These are phyloP conservation scores for Batillaria attramentaria DNA, from an alignment of 1,140 invertebrate species.

Conservation along the genomic window DNA sequence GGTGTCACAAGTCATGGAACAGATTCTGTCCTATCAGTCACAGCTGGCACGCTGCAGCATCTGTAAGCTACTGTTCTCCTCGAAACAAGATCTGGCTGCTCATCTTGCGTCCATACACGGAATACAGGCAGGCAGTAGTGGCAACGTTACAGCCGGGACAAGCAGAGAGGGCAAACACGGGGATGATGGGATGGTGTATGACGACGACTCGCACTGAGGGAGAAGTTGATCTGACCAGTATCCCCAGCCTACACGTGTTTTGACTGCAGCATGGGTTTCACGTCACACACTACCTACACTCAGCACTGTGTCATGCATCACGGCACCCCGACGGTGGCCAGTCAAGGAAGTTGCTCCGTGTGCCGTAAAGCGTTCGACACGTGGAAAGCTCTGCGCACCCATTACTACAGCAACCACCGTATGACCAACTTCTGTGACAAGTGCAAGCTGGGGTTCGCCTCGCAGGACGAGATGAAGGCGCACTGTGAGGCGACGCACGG, in stretches of 20 bases:
- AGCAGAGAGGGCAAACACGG: too few relatives aligned
- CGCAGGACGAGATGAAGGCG: constrained; percentile 30
- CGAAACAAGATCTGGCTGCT: constrained; percentile 9
- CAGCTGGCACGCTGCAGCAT: constrained; percentile 1
- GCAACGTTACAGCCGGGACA: too few relatives aligned
- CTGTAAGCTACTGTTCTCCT: constrained; percentile 13
- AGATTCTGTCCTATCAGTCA: constrained; percentile 4
- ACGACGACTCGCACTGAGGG: too few relatives aligned
- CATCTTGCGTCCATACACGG: constrained; percentile 1
- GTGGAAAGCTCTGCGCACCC: constrained; percentile 40
- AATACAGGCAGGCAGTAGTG: too few relatives aligned
- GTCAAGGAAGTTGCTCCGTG: constrained; percentile 35
- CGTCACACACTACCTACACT: neutral
- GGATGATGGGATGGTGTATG: too few relatives aligned
- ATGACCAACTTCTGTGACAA: constrained; percentile 42
- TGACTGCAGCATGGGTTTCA: constrained; percentile 22
- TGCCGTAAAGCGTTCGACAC: constrained; percentile 43
- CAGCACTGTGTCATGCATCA: constrained; percentile 32
- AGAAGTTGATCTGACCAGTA: too few relatives aligned
- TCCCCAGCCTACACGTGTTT: constrained; percentile 14
- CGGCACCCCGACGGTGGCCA: constrained; percentile 12
- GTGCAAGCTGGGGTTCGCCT: constrained; percentile 39
- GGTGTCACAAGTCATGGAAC: constrained; percentile 10
- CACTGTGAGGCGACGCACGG: constrained; percentile 41
- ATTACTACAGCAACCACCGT: constrained; percentile 40